Conservation (phyloP, 2,888 invertebrate species). For the Stenoptilia bipunctidactyla region DNA sequence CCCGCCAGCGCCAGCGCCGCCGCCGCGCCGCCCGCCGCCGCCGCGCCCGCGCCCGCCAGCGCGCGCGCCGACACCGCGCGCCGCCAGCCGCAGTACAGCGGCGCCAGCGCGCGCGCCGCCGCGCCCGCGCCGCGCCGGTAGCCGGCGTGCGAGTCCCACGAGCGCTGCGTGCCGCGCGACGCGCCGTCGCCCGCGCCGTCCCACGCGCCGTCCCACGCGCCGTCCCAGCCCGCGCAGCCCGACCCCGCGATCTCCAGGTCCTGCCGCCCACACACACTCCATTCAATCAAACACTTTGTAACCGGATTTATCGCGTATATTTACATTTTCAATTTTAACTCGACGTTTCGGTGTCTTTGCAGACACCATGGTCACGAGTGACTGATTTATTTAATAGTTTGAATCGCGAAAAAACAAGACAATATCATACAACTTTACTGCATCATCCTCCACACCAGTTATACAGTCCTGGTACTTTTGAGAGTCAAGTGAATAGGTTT, state of each 20-base stretch:
- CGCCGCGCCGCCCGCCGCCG: constrained; percentile 19
- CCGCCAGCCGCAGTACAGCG: constrained; percentile 51
- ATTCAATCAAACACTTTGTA: too few species aligned
- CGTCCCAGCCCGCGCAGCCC: constrained; percentile 36
- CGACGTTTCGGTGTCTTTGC: too few species aligned
- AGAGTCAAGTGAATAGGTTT: too few species aligned
- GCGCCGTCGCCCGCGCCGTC: constrained; percentile 49
- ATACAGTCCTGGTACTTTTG: too few species aligned
- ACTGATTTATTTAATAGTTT: too few species aligned
- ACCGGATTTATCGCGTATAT: too few species aligned
- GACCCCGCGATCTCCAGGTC: constrained; percentile 71
- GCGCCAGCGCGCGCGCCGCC: constrained; percentile 48
- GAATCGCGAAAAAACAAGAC: too few species aligned
- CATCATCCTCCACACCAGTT: too few species aligned
- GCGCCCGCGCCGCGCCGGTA: constrained; percentile 50
- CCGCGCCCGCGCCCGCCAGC: constrained; percentile 17
- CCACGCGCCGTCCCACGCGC: constrained; percentile 67
- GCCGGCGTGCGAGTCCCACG: constrained; percentile 68
- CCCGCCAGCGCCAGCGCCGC: constrained; percentile 11
- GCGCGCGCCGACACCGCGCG: constrained; percentile 27
- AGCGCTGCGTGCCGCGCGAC: constrained; percentile 59
- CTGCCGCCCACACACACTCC: too few species aligned
- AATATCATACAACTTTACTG: too few species aligned
- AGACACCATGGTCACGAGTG: too few species aligned
- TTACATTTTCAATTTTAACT: too few species aligned